These are phyloP conservation scores for Pseudorectes ferrugineus DNA, from an alignment of 2,113 vertebrate genomes.

Conservation along the genomic window DNA sequence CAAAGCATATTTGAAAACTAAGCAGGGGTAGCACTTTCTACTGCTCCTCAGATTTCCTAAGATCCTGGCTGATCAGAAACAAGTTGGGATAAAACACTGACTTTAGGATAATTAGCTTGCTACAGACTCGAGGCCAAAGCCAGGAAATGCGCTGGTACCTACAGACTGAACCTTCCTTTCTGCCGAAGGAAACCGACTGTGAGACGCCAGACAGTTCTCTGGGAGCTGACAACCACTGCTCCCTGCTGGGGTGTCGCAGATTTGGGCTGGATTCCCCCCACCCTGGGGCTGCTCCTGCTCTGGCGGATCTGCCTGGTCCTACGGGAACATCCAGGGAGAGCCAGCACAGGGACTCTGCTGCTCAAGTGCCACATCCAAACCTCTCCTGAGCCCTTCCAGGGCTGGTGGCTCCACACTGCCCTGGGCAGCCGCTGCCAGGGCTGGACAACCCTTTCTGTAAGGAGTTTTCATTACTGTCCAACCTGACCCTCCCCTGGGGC, in stretches of 20 bases:
- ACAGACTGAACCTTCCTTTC: neutral
- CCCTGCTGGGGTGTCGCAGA: fast-evolving
- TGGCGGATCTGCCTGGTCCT: fast-evolving
- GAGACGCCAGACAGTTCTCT: neutral
- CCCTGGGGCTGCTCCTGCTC: neutral
- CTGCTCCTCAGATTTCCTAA: neutral
- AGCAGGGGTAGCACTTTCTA: neutral
- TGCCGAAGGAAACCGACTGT: neutral
- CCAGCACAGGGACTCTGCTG: neutral
- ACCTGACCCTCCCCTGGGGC: neutral
- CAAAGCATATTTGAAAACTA: slow-evolving; percentile 11
- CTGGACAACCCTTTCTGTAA: fast-evolving
- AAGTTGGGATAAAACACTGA: neutral
- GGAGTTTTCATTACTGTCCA: fast-evolving
- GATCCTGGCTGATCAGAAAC: neutral
- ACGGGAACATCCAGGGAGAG: fast-evolving
- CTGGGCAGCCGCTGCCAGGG: neutral
- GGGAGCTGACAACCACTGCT: neutral
- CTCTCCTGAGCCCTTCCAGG: neutral
- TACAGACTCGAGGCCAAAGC: neutral
- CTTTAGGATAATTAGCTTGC: neutral
- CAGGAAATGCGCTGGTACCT: neutral
- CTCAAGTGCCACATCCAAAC: fast-evolving
- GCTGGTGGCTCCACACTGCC: neutral
- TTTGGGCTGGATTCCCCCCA: neutral